These are phyloP conservation scores for Python bivittatus DNA, from an alignment of 2,113 vertebrate species.

Conservation along the genomic window DNA sequence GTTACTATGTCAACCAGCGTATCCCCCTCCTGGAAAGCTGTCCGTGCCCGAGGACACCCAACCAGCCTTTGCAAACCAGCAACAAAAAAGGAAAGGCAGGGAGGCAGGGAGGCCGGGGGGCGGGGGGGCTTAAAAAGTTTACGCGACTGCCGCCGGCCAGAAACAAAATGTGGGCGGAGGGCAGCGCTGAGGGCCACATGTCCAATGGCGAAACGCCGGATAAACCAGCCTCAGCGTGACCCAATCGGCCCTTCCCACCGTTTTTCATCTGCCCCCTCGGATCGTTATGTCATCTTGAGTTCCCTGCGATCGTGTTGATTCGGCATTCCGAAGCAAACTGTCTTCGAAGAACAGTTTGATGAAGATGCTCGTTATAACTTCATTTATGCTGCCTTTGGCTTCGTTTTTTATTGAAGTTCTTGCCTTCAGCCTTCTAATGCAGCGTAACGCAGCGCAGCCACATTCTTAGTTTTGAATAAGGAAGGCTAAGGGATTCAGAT, in stretches of 20 bases:
- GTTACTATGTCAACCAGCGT: slow-evolving; percentile 28
- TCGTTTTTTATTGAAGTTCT: background rate
- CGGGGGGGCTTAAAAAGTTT: background rate
- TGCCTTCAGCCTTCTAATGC: background rate
- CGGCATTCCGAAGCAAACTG: background rate
- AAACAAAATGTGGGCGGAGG: background rate
- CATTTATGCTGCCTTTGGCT: background rate
- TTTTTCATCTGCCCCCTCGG: background rate
- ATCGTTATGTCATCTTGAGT: background rate
- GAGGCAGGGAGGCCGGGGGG: background rate
- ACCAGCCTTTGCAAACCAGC: background rate
- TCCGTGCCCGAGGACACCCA: slow-evolving; percentile 10
- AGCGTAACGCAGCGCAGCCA: background rate
- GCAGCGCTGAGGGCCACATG: background rate
- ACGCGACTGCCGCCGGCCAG: too few relatives aligned
- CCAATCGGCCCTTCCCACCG: background rate
- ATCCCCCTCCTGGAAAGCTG: background rate
- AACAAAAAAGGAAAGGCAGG: too few relatives aligned
- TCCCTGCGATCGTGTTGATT: background rate
- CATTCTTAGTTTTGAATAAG: background rate
- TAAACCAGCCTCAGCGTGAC: background rate
- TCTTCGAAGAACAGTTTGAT: background rate
- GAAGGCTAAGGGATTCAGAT: background rate
- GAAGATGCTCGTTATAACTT: background rate
- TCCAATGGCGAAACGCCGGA: background rate